Conservation (phyloP, 2,888 invertebrate species). For the Mermis nigrescens region DNA sequence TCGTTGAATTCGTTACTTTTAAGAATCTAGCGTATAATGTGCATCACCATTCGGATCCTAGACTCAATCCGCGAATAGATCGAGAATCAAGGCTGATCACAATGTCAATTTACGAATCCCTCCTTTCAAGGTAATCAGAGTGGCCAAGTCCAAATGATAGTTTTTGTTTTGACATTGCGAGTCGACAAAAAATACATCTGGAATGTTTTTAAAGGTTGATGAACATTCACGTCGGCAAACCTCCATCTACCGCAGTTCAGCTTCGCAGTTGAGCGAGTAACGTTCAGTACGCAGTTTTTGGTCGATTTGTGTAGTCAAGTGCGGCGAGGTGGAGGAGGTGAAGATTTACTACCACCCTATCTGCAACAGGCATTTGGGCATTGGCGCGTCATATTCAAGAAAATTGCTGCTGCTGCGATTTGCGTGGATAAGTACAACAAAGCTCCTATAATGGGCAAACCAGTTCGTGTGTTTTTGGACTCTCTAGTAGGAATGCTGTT, state of each 20-base stretch:
- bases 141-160: no score
- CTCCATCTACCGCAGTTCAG: conserved; percentile 81
- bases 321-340: conserved; percentile 66
- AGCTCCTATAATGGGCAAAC: conserved; percentile 90
- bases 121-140: conserved; percentile 51
- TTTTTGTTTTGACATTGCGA: no score
- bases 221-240: conserved; percentile 82
- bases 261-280: conserved; percentile 92
- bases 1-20: no score
- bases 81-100: conserved; percentile 64
- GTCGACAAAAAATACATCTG: no score
- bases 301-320: conserved; percentile 47
- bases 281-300: conserved; percentile 41
- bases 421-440: conserved; percentile 80
- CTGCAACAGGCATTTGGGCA: conserved; percentile 78
- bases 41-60: conserved; percentile 62
- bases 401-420: conserved; percentile 55
- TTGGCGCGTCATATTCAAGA: conserved; percentile 77
- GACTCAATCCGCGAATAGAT: conserved; percentile 56
- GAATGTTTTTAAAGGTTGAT: no score
- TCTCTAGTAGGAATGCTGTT: no score
- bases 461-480: conserved; percentile 70
- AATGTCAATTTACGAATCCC: conserved; percentile 66
- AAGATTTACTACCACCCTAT: conserved; percentile 77
- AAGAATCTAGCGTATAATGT: conserved; percentile 9